Evolutionary conservation across 2,797 vertebrate species (phyloP).

Genomic region (Tinamus major): DNA sequence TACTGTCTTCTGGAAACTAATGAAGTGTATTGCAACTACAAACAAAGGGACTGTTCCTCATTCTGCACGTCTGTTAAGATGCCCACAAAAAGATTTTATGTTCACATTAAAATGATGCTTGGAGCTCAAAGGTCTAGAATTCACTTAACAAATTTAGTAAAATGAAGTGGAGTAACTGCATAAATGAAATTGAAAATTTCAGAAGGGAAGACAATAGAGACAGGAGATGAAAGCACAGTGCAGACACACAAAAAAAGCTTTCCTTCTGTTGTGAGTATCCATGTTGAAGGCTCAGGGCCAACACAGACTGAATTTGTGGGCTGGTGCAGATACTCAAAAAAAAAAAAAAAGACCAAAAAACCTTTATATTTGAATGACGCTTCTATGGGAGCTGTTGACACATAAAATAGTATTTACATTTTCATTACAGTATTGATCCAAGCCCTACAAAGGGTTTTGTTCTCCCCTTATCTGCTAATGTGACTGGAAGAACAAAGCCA

Average conservation of each 20-base stretch:
- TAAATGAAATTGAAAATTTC: not conserved
- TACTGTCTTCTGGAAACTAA: slow-evolving; percentile 66
- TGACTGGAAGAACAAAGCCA: slow-evolving; percentile 19
- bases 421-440: slow-evolving; percentile 11
- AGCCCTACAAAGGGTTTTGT: not conserved
- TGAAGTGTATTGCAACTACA: slow-evolving; percentile 49
- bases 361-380: not conserved
- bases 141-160: slow-evolving; percentile 19
- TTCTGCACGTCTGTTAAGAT: slow-evolving; percentile 30
- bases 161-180: not conserved
- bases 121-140: slow-evolving; percentile 1
- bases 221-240: not conserved
- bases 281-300: not conserved
- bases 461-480: not conserved
- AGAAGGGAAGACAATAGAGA: not conserved
- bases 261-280: not conserved
- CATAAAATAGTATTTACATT: slow-evolving; percentile 5
- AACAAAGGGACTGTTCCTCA: slow-evolving; percentile 29
- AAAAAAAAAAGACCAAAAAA: not conserved
- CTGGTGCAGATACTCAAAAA: not conserved
- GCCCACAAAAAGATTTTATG: slow-evolving; percentile 1
- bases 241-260: not conserved
- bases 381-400: slow-evolving; percentile 5
- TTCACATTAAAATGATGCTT: not conserved
- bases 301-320: not conserved